Conservation (phyloP, 2,797 vertebrate species). For the Paratrypauchen microcephalus region DNA sequence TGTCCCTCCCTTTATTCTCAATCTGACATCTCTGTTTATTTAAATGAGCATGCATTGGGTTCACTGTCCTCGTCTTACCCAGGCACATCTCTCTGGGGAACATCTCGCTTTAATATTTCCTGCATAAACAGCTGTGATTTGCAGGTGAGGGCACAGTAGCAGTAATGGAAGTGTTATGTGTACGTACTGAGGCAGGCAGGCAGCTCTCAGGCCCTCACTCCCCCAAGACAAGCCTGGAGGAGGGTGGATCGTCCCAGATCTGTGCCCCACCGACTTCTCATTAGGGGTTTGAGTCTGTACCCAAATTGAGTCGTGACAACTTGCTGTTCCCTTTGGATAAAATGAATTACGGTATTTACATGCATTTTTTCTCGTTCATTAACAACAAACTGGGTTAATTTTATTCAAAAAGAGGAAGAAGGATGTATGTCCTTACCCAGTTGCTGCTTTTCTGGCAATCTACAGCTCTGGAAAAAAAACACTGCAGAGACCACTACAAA, state of each 20-base stretch:
- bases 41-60: slow-evolving; percentile 4
- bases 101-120: slow-evolving; percentile 8
- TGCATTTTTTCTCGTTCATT: not conserved
- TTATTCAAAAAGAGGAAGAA: not conserved
- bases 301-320: slow-evolving; percentile 12
- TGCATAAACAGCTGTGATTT: not conserved
- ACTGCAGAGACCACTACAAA: too few species aligned
- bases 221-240: slow-evolving; percentile 16
- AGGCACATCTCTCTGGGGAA: slow-evolving; percentile 9
- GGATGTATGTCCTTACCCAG: not conserved
- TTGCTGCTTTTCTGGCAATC: not conserved
- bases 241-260: slow-evolving; percentile 20
- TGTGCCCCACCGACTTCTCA: slow-evolving; percentile 31
- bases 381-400: not conserved
- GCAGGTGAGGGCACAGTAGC: not conserved
- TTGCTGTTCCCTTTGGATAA: not conserved
- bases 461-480: too few species aligned
- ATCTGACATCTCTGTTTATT: slow-evolving; percentile 8
- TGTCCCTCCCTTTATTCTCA: slow-evolving; percentile 10
- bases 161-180: not conserved
- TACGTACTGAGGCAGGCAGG: slow-evolving; percentile 3
- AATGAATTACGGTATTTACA: too few species aligned
- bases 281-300: slow-evolving; percentile 15
- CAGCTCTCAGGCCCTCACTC: not conserved
- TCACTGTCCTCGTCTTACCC: slow-evolving; percentile 14